Base-by-base conservation (phyloP, 2,797 vertebrate genomes). In the Parauchenoglanis punctatus region DNA sequence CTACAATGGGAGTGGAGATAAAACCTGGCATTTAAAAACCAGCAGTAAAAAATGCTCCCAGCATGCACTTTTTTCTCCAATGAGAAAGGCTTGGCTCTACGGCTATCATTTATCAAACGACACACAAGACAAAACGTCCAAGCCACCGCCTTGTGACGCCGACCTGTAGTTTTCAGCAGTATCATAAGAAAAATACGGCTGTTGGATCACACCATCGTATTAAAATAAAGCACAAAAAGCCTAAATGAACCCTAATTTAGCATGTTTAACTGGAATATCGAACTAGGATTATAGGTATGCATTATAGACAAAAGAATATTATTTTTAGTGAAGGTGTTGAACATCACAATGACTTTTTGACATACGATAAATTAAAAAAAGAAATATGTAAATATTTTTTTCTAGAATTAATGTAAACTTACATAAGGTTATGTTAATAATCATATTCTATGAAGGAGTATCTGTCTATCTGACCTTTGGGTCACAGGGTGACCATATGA, bases 11-110 rank as follows among this genome's bases (percentile, higher is more conserved):
- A 73, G 76, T 0, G n/a, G 25, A 73, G 68, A 88, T 88, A 88
- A 88, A 85, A 73, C 80, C 35, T 85, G 87, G 59, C 84, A 85
- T 85, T 82, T 76, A 82, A 76, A 70, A 65, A 83, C 10, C 46
- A 54, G 65, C 80, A 73, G 72, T 73, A 87, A 76, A 80, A 80
- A 85, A 81, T 56, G 44, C 49, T 82, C 68, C 59, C 59, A 58
- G 87, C 49, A 31, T 59, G n/a, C 81, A 82, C 67, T 68, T 82
- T 67, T 54, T 56, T 28, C 58, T 44, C 23, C 75, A 81, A 56
- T 23, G 23, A 59, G 73, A 84, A 52, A 81, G 49, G 35, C 81
- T 35, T 31, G 20, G n/a, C 28, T 40, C 35, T 52, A 59, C 28
- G 73, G 56, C 46, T 31, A 52, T 86, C 68, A 70, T 89, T 91